Percentiles rank a stretch among this genome's conserved stretches.
phyloP scores from a whole-genome alignment of 2,113 vertebrate species.

The Odocoileus hemionus region DNA sequence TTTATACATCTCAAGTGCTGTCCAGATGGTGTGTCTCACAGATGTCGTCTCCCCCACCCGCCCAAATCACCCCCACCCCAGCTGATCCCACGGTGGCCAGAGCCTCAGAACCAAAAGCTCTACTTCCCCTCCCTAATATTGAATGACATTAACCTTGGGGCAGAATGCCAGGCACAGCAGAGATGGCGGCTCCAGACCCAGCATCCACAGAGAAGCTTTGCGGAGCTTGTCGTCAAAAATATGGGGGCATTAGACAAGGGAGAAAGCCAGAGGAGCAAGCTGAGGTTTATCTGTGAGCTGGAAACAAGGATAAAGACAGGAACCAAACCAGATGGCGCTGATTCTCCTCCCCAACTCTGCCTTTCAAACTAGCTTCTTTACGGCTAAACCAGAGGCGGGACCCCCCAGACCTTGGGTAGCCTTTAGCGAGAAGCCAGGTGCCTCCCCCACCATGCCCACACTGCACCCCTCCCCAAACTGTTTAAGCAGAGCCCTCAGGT shows the following conservation, averaged over 20 bases:
- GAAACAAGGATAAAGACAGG: not conserved
- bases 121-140: not conserved
- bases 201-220: not conserved
- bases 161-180: not conserved
- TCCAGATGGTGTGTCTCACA: conserved; percentile 10
- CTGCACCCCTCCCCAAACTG: not conserved
- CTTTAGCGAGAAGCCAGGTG: not conserved
- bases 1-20: not conserved
- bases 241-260: not conserved
- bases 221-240: not conserved
- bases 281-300: not conserved
- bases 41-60: not conserved
- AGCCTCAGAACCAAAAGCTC: not conserved
- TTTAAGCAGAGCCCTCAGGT: not conserved
- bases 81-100: not conserved
- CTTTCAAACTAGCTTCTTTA: not conserved
- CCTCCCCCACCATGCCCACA: not conserved
- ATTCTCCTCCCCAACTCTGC: not conserved
- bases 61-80: not conserved
- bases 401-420: not conserved
- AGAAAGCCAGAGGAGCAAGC: not conserved
- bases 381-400: not conserved
- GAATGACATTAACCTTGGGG: not conserved
- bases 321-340: fast-evolving
- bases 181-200: not conserved